Evolutionary conservation across 2,888 invertebrate genomes (phyloP), one percentile per base, ranked within the genome.

Genomic region (Melipona beecheii): DNA sequence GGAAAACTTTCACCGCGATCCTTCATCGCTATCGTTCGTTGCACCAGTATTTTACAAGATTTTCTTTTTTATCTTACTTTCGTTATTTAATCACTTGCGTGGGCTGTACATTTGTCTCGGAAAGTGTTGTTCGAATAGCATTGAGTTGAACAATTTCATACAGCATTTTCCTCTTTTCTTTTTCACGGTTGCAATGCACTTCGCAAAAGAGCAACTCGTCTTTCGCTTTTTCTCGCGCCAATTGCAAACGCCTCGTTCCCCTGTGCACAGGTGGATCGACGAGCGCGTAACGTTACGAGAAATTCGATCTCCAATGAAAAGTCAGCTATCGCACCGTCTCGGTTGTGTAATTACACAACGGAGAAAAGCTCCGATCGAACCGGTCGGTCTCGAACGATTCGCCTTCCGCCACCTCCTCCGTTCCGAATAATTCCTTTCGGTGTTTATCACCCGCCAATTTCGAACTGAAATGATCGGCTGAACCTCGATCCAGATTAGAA

Each of bases 351-450:
- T 92, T 91, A 91, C 19, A 56, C 87, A 88, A 86, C 85, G 85
- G 85, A 80, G 81, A 79, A 87, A 84, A 87, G 87, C 87, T 81
- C 89, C 87, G 87, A 91, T 91, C 91, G 91, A 91, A 91, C 91
- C 89, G 91, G 90, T 83, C 52, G 49, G 81, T 87, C 88, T 89
- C 89, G 86, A 90, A 85, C 78, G 81, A 85, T 81, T 75, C 82
- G 80, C 79, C 84, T 76, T 43, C 69, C 69, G 66, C 72, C 69
- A 58, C 19, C 50, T 72, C 24, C 54, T 74, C 70, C 52, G 21
- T 71, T 43, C 15, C 36, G 43, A n/a, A 17, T n/a, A 56, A 56
- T 56, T 31, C 66, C 52, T 31, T 54, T 71, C 19, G 49, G 65
- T 52, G 19, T 6, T 17, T 60, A 19, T 17, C 24, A 17, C 27